Conservation (phyloP, 2,888 invertebrate species). For the Troides oblongomaculatus region DNA sequence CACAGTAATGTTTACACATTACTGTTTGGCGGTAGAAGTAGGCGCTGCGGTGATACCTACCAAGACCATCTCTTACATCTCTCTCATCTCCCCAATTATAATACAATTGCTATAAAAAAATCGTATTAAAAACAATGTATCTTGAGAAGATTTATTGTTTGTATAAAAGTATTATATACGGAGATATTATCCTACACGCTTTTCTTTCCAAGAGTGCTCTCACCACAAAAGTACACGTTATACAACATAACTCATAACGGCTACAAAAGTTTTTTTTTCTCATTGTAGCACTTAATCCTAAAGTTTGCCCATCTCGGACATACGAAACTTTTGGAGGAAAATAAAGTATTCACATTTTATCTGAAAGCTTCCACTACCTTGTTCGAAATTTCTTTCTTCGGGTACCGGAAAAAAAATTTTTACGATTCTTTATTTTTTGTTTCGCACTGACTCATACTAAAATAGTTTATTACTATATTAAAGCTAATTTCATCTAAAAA, state of each 20-base stretch:
- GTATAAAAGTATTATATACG: neutral
- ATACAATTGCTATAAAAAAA: no score
- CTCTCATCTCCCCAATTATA: no score
- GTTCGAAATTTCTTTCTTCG: conserved; percentile 11
- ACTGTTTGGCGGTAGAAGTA: no score
- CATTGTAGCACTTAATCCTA: conserved; percentile 20
- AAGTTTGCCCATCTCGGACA: conserved; percentile 18
- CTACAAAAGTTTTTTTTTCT: conserved; percentile 14
- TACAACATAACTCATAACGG: conserved; percentile 13
- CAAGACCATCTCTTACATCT: no score
- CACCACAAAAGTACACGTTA: conserved; percentile 6
- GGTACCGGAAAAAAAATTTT: conserved; percentile 1
- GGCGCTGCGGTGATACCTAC: no score
- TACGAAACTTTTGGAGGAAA: conserved; percentile 15
- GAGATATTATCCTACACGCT: neutral
- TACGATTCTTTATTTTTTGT: neutral
- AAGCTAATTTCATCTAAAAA: no score
- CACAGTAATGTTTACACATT: no score
- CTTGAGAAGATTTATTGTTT: neutral
- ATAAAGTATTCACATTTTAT: conserved; percentile 25
- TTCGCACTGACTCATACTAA: neutral
- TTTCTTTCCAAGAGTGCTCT: neutral
- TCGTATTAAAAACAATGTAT: no score
- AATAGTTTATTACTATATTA: neutral
- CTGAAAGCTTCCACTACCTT: conserved; percentile 19